Conservation (phyloP, 2,888 invertebrate species). For the Pyrrhosoma nymphula region DNA sequence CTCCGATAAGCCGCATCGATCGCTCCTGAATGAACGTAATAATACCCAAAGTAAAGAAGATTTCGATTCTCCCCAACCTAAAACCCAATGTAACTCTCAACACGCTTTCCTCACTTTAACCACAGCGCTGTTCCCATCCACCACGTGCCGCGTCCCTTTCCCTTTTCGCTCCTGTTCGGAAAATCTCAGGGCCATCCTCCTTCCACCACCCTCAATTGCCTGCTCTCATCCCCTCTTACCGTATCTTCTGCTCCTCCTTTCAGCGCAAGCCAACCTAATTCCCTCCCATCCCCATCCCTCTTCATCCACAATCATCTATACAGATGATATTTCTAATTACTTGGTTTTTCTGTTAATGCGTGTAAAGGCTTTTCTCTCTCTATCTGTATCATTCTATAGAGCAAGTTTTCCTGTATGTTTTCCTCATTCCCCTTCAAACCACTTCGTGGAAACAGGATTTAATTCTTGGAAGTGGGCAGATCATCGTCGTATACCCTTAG, state of each 20-base stretch:
- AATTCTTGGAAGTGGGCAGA: not conserved
- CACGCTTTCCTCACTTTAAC: not conserved
- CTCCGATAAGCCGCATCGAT: constrained; percentile 35
- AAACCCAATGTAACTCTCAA: not conserved
- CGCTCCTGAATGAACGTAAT: not conserved
- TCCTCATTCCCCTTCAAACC: not conserved
- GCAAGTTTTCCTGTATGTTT: not conserved
- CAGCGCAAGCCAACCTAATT: not conserved
- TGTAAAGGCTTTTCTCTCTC: not conserved
- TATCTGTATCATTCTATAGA: too few species aligned
- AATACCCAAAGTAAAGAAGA: constrained; percentile 26
- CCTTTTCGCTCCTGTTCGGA: not conserved
- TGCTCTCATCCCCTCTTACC: not conserved
- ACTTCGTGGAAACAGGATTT: not conserved
- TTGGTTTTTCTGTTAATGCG: not conserved
- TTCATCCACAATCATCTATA: not conserved
- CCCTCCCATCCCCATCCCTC: not conserved
- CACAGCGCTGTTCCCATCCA: not conserved
- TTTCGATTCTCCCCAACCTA: not conserved
- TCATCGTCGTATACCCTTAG: not conserved
- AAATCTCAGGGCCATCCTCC: not conserved
- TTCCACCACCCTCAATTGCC: not conserved
- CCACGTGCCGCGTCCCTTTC: too few species aligned
- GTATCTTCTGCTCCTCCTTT: not conserved
- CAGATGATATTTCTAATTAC: constrained; percentile 2